Percentiles rank a stretch among this genome's conserved stretches.
Evolutionary conservation across 2,888 invertebrate genomes (phyloP).

Genomic region (Chydorus sphaericus): DNA sequence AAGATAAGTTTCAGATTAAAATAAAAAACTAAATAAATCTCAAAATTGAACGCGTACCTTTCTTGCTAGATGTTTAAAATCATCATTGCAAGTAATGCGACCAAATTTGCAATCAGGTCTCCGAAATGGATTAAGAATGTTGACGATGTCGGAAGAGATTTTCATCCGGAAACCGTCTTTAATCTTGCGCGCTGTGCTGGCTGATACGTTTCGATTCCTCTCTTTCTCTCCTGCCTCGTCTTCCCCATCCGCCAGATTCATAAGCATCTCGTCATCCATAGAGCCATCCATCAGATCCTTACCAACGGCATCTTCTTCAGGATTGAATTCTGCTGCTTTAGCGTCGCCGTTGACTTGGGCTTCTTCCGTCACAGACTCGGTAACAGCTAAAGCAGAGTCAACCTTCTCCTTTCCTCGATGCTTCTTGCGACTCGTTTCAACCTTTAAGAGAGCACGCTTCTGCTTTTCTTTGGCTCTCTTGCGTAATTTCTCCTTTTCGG

Average conservation of each 20-base stretch:
- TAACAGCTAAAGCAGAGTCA: background rate
- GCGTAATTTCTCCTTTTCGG: constrained; percentile 11
- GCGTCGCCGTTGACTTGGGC: background rate
- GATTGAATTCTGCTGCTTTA: background rate
- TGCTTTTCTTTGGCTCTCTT: constrained; percentile 14
- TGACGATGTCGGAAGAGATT: constrained; percentile 58
- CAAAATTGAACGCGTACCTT: constrained; percentile 45
- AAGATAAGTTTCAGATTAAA: constrained; percentile 9
- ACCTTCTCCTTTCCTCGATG: constrained; percentile 2
- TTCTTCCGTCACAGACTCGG: background rate
- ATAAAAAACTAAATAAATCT: background rate
- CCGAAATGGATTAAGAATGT: constrained; percentile 73
- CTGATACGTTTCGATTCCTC: constrained; percentile 14
- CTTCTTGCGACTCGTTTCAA: background rate
- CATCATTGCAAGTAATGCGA: constrained; percentile 71
- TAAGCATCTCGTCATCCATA: background rate
- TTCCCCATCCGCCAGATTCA: constrained; percentile 6
- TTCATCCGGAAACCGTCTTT: constrained; percentile 72
- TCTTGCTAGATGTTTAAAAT: constrained; percentile 85
- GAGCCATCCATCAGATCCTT: background rate
- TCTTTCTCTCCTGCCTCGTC: constrained; percentile 14
- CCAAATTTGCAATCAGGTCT: constrained; percentile 71
- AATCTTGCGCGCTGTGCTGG: constrained; percentile 46
- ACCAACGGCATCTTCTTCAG: background rate
- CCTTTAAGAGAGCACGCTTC: constrained; percentile 3